A percentile compares a stretch with the other conserved stretches of the same genome.
These are phyloP conservation scores for Xenopus borealis DNA, from an alignment of 2,113 vertebrate genomes.

Conservation along the genomic window DNA sequence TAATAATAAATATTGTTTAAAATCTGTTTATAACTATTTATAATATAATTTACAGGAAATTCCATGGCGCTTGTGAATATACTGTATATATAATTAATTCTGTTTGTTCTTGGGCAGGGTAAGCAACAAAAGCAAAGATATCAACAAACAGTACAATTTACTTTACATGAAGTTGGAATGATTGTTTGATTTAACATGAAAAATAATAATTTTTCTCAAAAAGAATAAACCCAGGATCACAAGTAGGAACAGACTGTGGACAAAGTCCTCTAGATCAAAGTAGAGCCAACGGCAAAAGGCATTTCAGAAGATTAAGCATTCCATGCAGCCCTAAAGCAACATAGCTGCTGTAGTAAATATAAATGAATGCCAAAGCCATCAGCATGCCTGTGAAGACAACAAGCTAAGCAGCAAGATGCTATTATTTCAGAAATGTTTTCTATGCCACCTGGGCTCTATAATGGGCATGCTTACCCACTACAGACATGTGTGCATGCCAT, in stretches of 20 bases:
- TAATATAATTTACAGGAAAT: too few species aligned
- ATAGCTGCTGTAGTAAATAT: conserved; percentile 47
- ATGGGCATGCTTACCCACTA: conserved; percentile 29
- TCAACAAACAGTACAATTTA: not conserved
- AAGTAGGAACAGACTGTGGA: conserved; percentile 9
- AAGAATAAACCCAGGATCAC: conserved; percentile 46
- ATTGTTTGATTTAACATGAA: conserved; percentile 26
- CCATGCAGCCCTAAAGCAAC: conserved; percentile 22
- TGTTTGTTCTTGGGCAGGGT: conserved; percentile 36
- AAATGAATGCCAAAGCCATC: conserved; percentile 36
- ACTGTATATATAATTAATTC: conserved; percentile 7
- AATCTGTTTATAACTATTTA: too few species aligned
- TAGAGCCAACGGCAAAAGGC: conserved; percentile 39
- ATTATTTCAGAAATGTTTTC: conserved; percentile 34
- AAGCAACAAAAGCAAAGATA: conserved; percentile 9
- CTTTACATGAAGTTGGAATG: too few species aligned
- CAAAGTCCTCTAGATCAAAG: conserved; percentile 28
- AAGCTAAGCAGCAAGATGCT: conserved; percentile 45
- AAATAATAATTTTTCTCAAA: conserved; percentile 37
- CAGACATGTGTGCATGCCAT: conserved; percentile 48
- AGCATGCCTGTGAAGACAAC: conserved; percentile 39
- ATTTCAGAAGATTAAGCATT: conserved; percentile 42
- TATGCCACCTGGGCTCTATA: conserved; percentile 15
- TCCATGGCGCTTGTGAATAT: too few species aligned
- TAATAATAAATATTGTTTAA: too few species aligned